Evolutionary conservation across 2,113 vertebrate species (phyloP).

Genomic region (Beaufortia kweichowensis): DNA sequence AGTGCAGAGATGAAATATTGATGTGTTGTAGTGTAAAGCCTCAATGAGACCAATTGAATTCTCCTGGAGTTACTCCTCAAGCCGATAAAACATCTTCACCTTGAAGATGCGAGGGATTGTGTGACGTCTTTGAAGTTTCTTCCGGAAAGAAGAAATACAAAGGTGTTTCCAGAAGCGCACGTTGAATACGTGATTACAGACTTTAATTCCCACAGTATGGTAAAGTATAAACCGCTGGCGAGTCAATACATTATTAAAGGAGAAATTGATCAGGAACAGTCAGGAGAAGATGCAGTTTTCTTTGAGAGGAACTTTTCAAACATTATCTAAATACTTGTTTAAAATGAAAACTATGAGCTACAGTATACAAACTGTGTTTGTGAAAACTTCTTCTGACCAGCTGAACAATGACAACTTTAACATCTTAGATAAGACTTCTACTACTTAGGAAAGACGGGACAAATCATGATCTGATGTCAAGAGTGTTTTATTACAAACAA

Average conservation of each 20-base stretch:
- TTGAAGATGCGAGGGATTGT: slow-evolving; percentile 45
- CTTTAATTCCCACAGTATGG: slow-evolving; percentile 31
- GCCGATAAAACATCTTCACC: slow-evolving; percentile 42
- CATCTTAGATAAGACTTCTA: too few species aligned
- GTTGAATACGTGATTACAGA: slow-evolving; percentile 43
- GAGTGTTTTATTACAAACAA: too few species aligned
- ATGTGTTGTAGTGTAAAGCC: slow-evolving; percentile 41
- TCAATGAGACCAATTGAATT: slow-evolving; percentile 58
- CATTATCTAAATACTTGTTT: too few species aligned
- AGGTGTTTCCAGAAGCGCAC: slow-evolving; percentile 44
- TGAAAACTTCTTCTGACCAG: too few species aligned
- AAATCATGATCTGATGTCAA: too few species aligned
- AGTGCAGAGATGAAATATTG: slow-evolving; percentile 38
- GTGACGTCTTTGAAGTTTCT: slow-evolving; percentile 47
- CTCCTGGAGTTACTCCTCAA: slow-evolving; percentile 21
- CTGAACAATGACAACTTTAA: too few species aligned
- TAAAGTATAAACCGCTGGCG: not conserved
- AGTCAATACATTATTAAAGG: slow-evolving; percentile 13
- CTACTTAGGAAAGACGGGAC: too few species aligned
- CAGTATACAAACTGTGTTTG: too few species aligned
- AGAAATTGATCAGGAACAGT: slow-evolving; percentile 10
- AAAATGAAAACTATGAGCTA: too few species aligned
- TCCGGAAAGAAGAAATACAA: slow-evolving; percentile 37
- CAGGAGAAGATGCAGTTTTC: not conserved
- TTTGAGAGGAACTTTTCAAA: not conserved